A percentile compares a stretch with the other conserved stretches of the same genome.
These are phyloP conservation scores for Bettongia penicillata DNA, from an alignment of 2,113 vertebrate genomes.

Conservation along the genomic window DNA sequence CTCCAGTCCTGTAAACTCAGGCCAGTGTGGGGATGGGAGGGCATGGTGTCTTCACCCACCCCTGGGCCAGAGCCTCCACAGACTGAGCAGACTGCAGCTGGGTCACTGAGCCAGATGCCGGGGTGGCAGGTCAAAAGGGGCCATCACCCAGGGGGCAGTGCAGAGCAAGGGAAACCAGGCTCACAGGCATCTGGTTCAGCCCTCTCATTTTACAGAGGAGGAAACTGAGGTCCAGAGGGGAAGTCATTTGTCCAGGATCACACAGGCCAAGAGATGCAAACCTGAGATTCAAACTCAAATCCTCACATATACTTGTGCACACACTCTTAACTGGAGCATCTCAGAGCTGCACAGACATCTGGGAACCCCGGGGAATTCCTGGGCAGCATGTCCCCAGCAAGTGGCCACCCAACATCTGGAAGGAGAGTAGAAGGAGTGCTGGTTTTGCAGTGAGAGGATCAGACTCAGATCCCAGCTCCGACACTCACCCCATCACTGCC, in stretches of 20 bases:
- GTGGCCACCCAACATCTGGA: too few species aligned
- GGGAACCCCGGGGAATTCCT: too few species aligned
- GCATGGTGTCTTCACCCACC: background rate
- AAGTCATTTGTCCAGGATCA: background rate
- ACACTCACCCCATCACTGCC: background rate
- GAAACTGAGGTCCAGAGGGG: background rate
- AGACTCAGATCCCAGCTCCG: background rate
- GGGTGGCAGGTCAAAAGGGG: too few species aligned
- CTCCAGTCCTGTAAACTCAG: background rate
- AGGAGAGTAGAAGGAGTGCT: too few species aligned
- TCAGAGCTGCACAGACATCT: too few species aligned
- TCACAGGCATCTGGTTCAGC: too few species aligned
- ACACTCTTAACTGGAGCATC: background rate
- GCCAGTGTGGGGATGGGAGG: background rate
- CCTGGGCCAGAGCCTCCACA: background rate
- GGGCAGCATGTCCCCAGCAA: too few species aligned
- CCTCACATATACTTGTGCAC: too few species aligned
- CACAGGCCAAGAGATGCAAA: background rate
- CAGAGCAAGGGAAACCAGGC: background rate
- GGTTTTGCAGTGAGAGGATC: background rate
- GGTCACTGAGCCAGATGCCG: background rate
- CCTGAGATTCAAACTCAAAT: background rate
- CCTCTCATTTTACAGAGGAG: background rate
- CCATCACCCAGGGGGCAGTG: background rate
- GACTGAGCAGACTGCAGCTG: too few species aligned